Percentiles rank a stretch among this genome's conserved stretches.
Conservation (phyloP, 2,797 vertebrate genomes). For the Gambelia wislizenii region DNA sequence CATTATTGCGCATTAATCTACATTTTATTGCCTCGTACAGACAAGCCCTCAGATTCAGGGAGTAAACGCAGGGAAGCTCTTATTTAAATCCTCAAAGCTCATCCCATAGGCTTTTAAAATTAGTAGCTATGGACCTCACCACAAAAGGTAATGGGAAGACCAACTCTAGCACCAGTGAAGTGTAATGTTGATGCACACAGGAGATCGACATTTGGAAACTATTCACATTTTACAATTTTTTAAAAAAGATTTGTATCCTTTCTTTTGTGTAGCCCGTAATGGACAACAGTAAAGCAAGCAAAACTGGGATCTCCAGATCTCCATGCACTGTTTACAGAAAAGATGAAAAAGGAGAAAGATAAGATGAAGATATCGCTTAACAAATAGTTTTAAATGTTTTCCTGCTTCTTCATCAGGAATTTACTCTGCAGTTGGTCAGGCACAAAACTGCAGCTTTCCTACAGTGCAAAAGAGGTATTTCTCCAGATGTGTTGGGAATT, state of each 20-base stretch:
- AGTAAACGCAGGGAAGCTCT: not conserved
- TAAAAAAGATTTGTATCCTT: not conserved
- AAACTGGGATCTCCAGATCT: not conserved
- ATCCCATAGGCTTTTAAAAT: not conserved
- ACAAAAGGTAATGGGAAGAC: not conserved
- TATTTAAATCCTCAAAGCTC: not conserved
- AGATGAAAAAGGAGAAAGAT: not conserved
- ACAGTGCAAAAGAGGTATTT: not conserved
- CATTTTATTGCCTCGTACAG: no score
- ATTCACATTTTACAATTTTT: not conserved
- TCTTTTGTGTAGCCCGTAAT: not conserved
- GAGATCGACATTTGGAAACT: not conserved
- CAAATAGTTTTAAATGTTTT: not conserved
- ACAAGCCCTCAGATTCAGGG: not conserved
- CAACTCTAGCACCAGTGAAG: not conserved
- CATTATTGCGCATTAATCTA: no score
- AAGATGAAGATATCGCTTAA: not conserved
- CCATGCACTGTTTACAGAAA: not conserved
- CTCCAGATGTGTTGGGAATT: not conserved
- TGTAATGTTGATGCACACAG: not conserved
- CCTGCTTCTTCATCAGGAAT: no score
- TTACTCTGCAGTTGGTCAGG: not conserved
- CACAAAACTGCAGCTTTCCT: not conserved
- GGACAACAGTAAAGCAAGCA: not conserved
- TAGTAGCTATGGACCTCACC: not conserved